Evolutionary conservation across 2,113 vertebrate genomes (phyloP).

Genomic region (Equus quagga): DNA sequence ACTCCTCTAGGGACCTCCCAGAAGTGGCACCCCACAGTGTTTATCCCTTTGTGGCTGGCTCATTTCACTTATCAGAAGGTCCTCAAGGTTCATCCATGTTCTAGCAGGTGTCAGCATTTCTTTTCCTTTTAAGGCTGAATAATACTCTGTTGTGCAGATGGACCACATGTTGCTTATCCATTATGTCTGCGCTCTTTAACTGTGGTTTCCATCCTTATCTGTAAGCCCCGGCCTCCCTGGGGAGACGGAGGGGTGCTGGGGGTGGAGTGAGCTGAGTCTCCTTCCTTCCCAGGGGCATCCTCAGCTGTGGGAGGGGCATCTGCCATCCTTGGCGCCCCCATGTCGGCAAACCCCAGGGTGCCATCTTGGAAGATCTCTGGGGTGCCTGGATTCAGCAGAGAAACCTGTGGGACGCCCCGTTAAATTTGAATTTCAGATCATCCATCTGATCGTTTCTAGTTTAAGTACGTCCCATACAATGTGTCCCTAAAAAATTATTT

Average conservation of each 20-base stretch:
- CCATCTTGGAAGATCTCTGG: too few relatives aligned
- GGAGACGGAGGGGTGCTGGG: not conserved
- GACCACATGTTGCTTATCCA: too few relatives aligned
- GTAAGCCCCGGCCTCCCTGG: not conserved
- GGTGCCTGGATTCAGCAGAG: not conserved
- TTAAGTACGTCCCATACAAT: too few relatives aligned
- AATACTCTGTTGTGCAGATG: too few relatives aligned
- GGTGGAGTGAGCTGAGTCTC: not conserved
- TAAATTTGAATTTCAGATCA: not conserved
- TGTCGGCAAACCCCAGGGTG: not conserved
- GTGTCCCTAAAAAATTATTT: not conserved
- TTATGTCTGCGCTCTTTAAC: too few relatives aligned
- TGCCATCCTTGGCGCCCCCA: not conserved
- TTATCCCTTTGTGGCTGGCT: not conserved
- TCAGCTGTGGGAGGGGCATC: not conserved
- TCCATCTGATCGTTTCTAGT: not conserved
- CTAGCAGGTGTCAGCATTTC: too few relatives aligned
- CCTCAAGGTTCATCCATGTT: too few relatives aligned
- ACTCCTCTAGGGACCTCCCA: accelerated
- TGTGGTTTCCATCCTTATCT: not conserved
- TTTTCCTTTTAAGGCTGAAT: too few relatives aligned
- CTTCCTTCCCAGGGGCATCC: not conserved
- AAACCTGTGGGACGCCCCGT: not conserved
- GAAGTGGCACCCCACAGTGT: accelerated
- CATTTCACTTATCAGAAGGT: too few relatives aligned